A percentile compares a stretch with the other conserved stretches of the same genome.
phyloP scores from a whole-genome alignment of 2,888 invertebrate genomes.

The Microctonus hyperodae region DNA sequence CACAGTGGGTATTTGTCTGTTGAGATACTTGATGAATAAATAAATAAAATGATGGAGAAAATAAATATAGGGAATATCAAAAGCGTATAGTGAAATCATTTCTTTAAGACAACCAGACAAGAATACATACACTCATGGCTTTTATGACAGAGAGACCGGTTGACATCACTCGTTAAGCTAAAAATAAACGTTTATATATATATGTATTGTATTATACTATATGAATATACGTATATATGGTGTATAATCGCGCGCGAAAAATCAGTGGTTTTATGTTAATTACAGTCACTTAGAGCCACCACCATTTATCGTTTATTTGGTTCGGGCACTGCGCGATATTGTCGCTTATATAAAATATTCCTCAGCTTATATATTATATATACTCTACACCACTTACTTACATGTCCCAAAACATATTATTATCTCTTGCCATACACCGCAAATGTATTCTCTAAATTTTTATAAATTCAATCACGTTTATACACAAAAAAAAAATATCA shows the following conservation, averaged over 20 bases:
- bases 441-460: background rate
- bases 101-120: constrained; percentile 9
- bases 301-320: background rate
- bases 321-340: background rate
- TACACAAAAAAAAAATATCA: background rate
- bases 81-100: constrained; percentile 15
- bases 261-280: constrained; percentile 55
- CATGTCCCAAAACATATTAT: background rate
- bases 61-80: background rate
- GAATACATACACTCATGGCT: constrained; percentile 7
- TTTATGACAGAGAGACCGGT: constrained; percentile 46
- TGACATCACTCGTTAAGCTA: constrained; percentile 57
- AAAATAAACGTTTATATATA: constrained; percentile 52
- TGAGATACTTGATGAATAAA: background rate
- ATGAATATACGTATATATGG: constrained; percentile 2
- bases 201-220: too few species aligned
- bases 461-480: background rate
- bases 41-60: too few species aligned
- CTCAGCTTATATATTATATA: too few species aligned
- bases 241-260: constrained; percentile 47
- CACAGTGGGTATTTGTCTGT: too few species aligned
- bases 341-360: background rate
- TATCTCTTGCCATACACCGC: background rate
- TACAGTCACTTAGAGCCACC: constrained; percentile 42
- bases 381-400: background rate